phyloP scores from a whole-genome alignment of 2,888 invertebrate genomes.

The Callyntrura guangdongensis region DNA sequence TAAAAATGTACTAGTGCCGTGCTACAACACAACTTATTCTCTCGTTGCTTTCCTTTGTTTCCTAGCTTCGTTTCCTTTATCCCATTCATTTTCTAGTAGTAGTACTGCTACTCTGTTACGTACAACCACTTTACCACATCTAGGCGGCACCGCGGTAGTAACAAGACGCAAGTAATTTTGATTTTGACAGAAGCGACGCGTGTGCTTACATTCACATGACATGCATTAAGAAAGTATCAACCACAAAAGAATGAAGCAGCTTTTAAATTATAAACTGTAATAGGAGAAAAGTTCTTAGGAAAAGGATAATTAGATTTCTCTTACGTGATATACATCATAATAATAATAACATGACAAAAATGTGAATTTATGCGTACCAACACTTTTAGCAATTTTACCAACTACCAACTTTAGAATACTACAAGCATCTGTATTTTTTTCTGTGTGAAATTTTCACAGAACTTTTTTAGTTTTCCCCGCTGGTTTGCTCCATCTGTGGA shows the following conservation, averaged over 20 bases:
- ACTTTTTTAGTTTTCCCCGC: slow-evolving; percentile 85
- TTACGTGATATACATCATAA: background rate
- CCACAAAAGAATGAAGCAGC: background rate
- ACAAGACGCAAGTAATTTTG: slow-evolving; percentile 3
- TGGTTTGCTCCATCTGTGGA: slow-evolving; percentile 85
- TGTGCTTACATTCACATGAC: background rate
- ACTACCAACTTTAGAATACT: too few relatives aligned
- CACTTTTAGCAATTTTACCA: too few relatives aligned
- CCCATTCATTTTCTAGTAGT: slow-evolving; percentile 19
- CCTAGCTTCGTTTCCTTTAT: slow-evolving; percentile 17
- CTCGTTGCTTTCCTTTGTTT: background rate
- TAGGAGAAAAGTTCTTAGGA: background rate
- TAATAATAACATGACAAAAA: background rate
- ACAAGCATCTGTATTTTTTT: background rate
- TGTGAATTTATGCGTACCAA: too few relatives aligned
- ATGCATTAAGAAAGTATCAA: background rate
- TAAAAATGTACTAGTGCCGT: background rate
- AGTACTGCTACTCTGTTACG: background rate
- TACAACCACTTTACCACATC: too few relatives aligned
- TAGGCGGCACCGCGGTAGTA: too few relatives aligned
- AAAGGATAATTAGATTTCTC: background rate
- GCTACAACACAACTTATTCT: background rate
- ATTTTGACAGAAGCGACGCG: background rate
- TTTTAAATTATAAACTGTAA: slow-evolving; percentile 6
- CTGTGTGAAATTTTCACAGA: slow-evolving; percentile 75